Conservation (phyloP, 2,113 vertebrate genomes). For the Trichechus manatus region DNA sequence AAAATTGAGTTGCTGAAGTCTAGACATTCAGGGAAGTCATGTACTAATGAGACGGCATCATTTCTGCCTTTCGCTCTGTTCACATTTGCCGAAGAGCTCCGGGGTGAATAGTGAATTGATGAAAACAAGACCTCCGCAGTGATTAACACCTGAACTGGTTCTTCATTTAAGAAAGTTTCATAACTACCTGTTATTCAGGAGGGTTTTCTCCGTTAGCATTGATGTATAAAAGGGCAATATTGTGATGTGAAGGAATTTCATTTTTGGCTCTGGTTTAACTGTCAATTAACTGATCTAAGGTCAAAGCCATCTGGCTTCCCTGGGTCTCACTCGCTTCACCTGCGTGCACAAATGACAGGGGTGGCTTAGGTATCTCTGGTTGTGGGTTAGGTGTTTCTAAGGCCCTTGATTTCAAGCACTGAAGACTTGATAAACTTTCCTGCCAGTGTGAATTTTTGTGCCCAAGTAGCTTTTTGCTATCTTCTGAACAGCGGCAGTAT, state of each 20-base stretch:
- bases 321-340: background rate
- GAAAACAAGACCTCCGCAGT: conserved; percentile 14
- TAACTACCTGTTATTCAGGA: background rate
- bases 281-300: background rate
- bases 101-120: background rate
- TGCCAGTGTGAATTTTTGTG: background rate
- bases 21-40: background rate
- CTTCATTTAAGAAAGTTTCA: conserved; percentile 3
- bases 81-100: conserved; percentile 18
- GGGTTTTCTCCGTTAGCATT: background rate
- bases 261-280: background rate
- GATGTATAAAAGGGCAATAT: background rate
- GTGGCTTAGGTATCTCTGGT: background rate
- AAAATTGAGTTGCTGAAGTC: background rate
- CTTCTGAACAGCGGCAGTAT: background rate
- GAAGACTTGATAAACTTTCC: background rate
- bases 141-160: background rate
- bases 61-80: background rate
- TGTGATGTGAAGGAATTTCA: background rate
- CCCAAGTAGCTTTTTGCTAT: background rate
- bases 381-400: background rate
- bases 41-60: background rate
- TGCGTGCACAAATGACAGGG: too few species aligned
- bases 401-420: background rate
- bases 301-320: background rate